Evolutionary conservation across 2,113 vertebrate species (phyloP).

Genomic region (Mystacornis crossleyi): DNA sequence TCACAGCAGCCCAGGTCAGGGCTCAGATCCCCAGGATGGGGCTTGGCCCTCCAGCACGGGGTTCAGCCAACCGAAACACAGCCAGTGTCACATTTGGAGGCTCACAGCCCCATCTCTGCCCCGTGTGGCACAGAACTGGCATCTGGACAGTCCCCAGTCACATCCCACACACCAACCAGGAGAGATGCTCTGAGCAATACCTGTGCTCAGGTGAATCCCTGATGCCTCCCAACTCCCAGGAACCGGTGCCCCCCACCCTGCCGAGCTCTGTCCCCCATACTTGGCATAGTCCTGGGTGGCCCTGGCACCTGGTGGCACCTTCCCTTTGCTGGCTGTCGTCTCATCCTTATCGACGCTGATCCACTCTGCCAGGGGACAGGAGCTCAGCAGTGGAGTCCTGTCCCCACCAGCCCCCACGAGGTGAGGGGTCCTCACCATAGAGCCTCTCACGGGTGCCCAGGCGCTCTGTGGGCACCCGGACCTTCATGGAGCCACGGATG

Average conservation of each 20-base stretch:
- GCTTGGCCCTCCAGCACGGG: rapidly evolving
- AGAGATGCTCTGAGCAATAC: neutral
- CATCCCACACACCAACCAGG: neutral
- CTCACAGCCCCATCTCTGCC: neutral
- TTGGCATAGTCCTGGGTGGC: constrained; percentile 82
- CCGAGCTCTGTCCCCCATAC: constrained; percentile 55
- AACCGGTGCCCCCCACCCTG: rapidly evolving
- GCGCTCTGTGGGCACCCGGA: constrained; percentile 90
- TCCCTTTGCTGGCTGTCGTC: constrained; percentile 84
- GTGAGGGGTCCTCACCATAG: constrained; percentile 80
- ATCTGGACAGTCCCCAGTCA: neutral
- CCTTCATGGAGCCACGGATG: constrained; percentile 95
- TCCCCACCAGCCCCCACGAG: neutral
- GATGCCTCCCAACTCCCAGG: rapidly evolving
- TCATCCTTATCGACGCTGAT: constrained; percentile 96
- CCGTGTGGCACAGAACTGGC: neutral
- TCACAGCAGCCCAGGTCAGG: too few species aligned
- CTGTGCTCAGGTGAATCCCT: too few species aligned
- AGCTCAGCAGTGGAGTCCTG: neutral
- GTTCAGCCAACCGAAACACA: neutral
- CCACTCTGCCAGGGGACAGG: constrained; percentile 81
- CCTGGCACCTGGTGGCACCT: constrained; percentile 72
- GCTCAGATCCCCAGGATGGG: neutral
- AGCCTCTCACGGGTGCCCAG: constrained; percentile 93
- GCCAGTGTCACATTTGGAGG: rapidly evolving